A percentile compares a stretch with the other conserved stretches of the same genome.
Conservation (phyloP, 2,113 vertebrate genomes). For the Chunga burmeisteri region DNA sequence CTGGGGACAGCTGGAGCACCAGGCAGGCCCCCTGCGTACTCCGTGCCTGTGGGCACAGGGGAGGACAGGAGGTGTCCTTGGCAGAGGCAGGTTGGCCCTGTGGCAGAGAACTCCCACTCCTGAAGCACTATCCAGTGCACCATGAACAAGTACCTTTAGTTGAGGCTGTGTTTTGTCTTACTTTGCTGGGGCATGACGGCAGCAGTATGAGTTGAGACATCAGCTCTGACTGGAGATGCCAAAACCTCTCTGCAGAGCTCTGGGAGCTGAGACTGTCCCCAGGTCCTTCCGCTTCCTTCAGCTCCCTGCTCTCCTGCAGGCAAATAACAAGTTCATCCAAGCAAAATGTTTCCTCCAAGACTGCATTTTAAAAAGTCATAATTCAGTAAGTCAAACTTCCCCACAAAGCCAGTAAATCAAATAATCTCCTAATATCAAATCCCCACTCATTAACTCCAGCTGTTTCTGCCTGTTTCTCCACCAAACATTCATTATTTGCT, state of each 20-base stretch:
- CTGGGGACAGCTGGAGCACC: not conserved
- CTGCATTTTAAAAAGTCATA: slow-evolving; percentile 31
- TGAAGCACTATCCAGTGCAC: not conserved
- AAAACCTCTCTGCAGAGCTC: not conserved
- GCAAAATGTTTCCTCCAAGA: slow-evolving; percentile 31
- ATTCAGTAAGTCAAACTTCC: slow-evolving; percentile 46
- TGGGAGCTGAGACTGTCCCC: not conserved
- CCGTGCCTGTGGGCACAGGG: fast-evolving
- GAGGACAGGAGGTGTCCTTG: fast-evolving
- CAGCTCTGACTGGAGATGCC: not conserved
- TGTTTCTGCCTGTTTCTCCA: not conserved
- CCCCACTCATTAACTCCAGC: slow-evolving; percentile 33
- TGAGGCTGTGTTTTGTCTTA: not conserved
- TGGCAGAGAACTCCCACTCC: not conserved
- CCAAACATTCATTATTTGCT: not conserved
- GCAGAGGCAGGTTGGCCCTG: not conserved
- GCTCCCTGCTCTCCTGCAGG: slow-evolving; percentile 3
- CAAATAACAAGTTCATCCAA: slow-evolving; percentile 14
- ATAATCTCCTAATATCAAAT: slow-evolving; percentile 27
- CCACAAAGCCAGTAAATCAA: slow-evolving; percentile 19
- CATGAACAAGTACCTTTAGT: not conserved
- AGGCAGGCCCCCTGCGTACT: not conserved
- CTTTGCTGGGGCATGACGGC: not conserved
- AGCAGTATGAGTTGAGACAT: not conserved
- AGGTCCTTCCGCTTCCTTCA: not conserved